Percentiles rank a stretch among this genome's conserved stretches.
phyloP scores from a whole-genome alignment of 2,113 vertebrate genomes.

The Oenanthe oenanthe region DNA sequence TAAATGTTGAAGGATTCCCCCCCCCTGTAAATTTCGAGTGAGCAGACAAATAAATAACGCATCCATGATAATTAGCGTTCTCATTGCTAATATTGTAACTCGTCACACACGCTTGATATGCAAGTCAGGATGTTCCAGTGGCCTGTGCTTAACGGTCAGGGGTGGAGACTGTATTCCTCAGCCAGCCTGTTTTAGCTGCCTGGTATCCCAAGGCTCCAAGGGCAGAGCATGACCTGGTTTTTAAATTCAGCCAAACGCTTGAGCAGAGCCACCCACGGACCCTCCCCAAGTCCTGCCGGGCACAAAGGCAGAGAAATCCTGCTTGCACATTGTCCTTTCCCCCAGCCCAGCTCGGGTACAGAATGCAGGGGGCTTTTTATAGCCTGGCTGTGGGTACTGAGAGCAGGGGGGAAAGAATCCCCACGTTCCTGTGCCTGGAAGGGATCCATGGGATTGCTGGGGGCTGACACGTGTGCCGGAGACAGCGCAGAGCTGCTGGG shows the following conservation, averaged over 20 bases:
- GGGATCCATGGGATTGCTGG: background rate
- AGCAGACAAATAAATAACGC: slow-evolving; percentile 49
- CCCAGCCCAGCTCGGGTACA: accelerated
- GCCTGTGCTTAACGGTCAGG: background rate
- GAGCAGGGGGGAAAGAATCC: background rate
- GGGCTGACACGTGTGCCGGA: accelerated
- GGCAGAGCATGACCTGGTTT: background rate
- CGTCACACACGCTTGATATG: background rate
- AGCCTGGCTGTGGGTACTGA: accelerated
- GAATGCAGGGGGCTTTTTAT: background rate
- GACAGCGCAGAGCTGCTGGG: accelerated
- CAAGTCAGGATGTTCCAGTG: background rate
- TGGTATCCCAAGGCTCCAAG: background rate
- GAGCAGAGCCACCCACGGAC: background rate
- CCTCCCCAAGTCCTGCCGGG: background rate
- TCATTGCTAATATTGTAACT: background rate
- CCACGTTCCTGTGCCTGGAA: background rate
- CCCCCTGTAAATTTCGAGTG: background rate
- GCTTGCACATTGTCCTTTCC: background rate
- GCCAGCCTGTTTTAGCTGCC: background rate
- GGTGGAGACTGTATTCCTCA: background rate
- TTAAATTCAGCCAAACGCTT: background rate
- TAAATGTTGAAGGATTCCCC: slow-evolving; percentile 29
- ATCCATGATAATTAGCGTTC: background rate
- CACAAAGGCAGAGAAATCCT: accelerated